Evolutionary conservation across 2,797 vertebrate genomes (phyloP), one percentile per base, ranked within the genome.

Genomic region (Parambassis ranga): DNA sequence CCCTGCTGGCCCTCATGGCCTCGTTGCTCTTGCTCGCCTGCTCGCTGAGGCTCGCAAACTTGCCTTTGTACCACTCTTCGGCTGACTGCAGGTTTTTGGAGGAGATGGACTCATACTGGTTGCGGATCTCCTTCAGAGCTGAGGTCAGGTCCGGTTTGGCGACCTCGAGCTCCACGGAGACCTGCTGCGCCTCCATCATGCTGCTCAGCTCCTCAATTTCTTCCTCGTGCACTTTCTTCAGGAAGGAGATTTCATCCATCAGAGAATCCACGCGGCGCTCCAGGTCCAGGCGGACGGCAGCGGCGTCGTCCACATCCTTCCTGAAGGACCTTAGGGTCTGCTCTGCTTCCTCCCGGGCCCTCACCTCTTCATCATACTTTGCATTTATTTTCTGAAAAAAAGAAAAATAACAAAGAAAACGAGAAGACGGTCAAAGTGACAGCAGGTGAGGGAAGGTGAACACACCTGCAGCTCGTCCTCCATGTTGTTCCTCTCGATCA

Each of bases 1-100:
- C 92, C 58, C 96, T 90, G 87, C 88, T 94, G 71, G 94, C 94
- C 3, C 94, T 92, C 79, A 96, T 94, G 50, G 94, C 94, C 76
- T 97, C 94, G 22, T 91, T 93, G 93, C 92, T 96, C 71, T 93
- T 91, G 61, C 82, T 93, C 14, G 95, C 95, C 83, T 96, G 93
- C 59, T 97, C 94, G n/a, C 83, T 94, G 20, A 98, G 90, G 79
- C 93, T 93, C 47, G 91, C 91, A 41, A 94, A 96, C 89, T 95
- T 95, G 68, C 91, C 83, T 77, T 95, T 95, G 93, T 96, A 97
- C 96, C 96, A 97, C 64, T 96, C 96, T 68, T 98, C 96, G 1
- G 96, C 95, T 0, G 96, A 95, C 74, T 96, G 94, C 84, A 96
- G 85, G 84, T 98, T 98, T 73, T 95, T 94, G 49, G 94, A 93